Evolutionary conservation across 2,797 vertebrate genomes (phyloP), one percentile per base, ranked within the genome.

Genomic region (Cossypha niveicapilla): DNA sequence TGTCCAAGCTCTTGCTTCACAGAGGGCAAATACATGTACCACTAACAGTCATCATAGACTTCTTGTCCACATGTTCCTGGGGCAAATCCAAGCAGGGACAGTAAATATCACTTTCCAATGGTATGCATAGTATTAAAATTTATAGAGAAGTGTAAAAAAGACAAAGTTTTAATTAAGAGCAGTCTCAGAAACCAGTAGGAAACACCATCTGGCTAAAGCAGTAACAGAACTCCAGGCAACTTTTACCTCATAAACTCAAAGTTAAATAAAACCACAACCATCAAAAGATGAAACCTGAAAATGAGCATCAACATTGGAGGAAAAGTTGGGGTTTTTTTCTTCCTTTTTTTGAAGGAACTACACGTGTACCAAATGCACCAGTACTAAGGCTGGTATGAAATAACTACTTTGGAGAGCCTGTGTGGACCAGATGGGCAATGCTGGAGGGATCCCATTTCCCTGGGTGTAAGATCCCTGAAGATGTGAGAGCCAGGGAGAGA

Each of bases 331-430:
- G 3, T 10, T 23, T 3, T 1, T 9, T 47, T 32, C 7, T 18
- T 2, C 6, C 2, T 42, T 27, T 66, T 72, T 86, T 12, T 42
- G 37, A 63, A 79, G 65, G 48, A 71, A 56, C 37, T n/a, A 11
- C 1, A 0, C 0, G 0, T 23, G 60, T 9, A n/a, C 35, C n/a
- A 47, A 77, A 57, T 0, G 1, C 51, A 56, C 6, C 24, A 73
- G 54, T 32, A 21, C 3, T 13, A 15, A 22, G 47, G 76, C 21
- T 2, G 3, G 34, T 4, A 54, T 0, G n/a, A 74, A 60, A 32
- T 39, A 50, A 7, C 39, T 8, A 1, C 8, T 68, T 57, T 0
- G 0, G 44, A 9, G 27, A 81, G 75, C 45, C 11, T 2, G 17
- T 56, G 34, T 4, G 35, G n/a, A 35, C 28, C 67, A 63, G 39